phyloP scores from a whole-genome alignment of 2,888 invertebrate genomes.

The Didymodactylos carnosus region DNA sequence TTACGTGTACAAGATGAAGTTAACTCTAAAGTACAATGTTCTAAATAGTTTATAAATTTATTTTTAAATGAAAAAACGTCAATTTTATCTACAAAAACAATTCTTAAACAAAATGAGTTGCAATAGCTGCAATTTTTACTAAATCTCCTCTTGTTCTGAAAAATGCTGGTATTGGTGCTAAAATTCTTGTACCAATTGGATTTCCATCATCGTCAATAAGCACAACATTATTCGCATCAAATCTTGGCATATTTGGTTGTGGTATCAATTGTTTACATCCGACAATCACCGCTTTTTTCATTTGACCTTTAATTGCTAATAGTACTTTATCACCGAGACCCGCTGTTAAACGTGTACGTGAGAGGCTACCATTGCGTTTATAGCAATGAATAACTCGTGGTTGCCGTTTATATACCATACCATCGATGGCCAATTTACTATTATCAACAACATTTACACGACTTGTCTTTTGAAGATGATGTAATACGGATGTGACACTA shows the following conservation, averaged over 20 bases:
- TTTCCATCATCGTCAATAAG: slow-evolving; percentile 80
- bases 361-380: slow-evolving; percentile 44
- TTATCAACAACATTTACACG: slow-evolving; percentile 84
- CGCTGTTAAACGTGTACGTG: slow-evolving; percentile 34
- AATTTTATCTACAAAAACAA: too few species aligned
- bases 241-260: slow-evolving; percentile 58
- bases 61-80: too few species aligned
- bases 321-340: slow-evolving; percentile 61
- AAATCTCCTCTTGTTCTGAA: slow-evolving; percentile 7
- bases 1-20: too few species aligned
- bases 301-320: slow-evolving; percentile 79
- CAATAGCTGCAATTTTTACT: slow-evolving; percentile 11
- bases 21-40: too few species aligned
- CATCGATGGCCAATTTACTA: slow-evolving; percentile 74
- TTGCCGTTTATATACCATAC: slow-evolving; percentile 79
- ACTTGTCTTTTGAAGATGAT: slow-evolving; percentile 37
- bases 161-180: slow-evolving; percentile 64
- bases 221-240: slow-evolving; percentile 85
- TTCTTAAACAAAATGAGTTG: slow-evolving; percentile 13
- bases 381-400: slow-evolving; percentile 82
- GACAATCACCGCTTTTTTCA: slow-evolving; percentile 72
- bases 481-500: background rate
- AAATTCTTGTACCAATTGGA: slow-evolving; percentile 79
- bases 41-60: too few species aligned
- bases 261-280: slow-evolving; percentile 55